Evolutionary conservation across 2,888 invertebrate species (phyloP).

Genomic region (Lagria hirta): DNA sequence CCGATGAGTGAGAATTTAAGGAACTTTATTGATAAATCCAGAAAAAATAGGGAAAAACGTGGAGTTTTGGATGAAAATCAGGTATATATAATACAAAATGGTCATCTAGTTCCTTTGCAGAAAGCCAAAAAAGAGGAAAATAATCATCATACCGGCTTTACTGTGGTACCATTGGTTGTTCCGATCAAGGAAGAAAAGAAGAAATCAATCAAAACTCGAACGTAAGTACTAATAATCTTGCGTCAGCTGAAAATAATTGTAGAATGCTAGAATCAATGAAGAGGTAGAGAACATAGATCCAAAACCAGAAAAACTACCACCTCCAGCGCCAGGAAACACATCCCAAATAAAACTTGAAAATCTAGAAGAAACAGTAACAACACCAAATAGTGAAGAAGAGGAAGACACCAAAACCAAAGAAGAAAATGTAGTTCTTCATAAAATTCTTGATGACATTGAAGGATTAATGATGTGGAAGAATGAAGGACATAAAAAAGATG

Average conservation of each 20-base stretch:
- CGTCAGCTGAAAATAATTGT: neutral
- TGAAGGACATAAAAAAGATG: conserved; percentile 21
- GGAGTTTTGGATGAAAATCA: conserved; percentile 19
- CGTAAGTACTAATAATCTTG: neutral
- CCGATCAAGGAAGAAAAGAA: conserved; percentile 23
- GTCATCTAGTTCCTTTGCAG: conserved; percentile 34
- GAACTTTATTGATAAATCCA: conserved; percentile 9
- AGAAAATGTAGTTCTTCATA: conserved; percentile 13
- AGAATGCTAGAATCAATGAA: neutral
- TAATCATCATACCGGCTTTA: conserved; percentile 25
- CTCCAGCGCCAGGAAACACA: neutral
- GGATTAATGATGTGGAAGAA: conserved; percentile 30
- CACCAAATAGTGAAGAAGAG: conserved; percentile 16
- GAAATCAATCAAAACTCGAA: conserved; percentile 13
- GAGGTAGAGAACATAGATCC: neutral
- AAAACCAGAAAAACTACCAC: neutral
- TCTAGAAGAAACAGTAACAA: conserved; percentile 2
- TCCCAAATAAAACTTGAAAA: neutral
- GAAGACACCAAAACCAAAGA: conserved; percentile 7
- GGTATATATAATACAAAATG: conserved; percentile 36
- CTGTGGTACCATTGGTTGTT: conserved; percentile 37
- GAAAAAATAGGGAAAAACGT: neutral
- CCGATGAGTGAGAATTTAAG: conserved; percentile 16
- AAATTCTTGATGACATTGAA: conserved; percentile 29
- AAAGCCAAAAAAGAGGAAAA: conserved; percentile 27